A percentile compares a stretch with the other conserved stretches of the same genome.
These are phyloP conservation scores for Pterophyllum scalare DNA, from an alignment of 2,113 vertebrate genomes.

Conservation along the genomic window DNA sequence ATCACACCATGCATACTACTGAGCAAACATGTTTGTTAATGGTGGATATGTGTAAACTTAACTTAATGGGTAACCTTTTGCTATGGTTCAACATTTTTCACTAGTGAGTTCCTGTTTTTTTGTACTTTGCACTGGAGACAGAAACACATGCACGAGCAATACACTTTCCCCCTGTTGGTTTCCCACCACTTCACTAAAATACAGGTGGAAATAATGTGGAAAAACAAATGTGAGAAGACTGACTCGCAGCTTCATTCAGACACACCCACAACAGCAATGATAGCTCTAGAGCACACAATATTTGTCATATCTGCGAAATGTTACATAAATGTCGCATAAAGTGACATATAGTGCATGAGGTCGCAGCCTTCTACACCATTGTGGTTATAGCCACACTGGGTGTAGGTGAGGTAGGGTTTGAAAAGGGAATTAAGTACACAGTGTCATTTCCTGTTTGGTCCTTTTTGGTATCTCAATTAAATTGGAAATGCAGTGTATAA, in stretches of 20 bases:
- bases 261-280: background rate
- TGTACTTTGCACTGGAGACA: background rate
- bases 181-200: background rate
- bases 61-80: background rate
- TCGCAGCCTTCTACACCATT: background rate
- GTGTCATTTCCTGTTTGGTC: background rate
- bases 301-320: background rate
- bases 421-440: background rate
- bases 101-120: background rate
- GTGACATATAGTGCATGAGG: background rate
- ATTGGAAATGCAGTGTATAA: too few relatives aligned
- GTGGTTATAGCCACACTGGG: too few relatives aligned
- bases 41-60: background rate
- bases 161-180: background rate
- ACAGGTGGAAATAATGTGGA: conserved; percentile 2
- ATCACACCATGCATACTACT: background rate
- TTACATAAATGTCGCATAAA: background rate
- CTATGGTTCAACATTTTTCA: background rate
- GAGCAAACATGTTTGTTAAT: background rate
- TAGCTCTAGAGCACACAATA: background rate
- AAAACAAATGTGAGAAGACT: background rate
- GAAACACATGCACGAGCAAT: background rate
- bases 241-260: background rate
- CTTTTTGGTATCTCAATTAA: background rate
- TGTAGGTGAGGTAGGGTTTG: background rate